Base-by-base conservation (phyloP, 2,113 vertebrate genomes). In the Zootoca vivipara region DNA sequence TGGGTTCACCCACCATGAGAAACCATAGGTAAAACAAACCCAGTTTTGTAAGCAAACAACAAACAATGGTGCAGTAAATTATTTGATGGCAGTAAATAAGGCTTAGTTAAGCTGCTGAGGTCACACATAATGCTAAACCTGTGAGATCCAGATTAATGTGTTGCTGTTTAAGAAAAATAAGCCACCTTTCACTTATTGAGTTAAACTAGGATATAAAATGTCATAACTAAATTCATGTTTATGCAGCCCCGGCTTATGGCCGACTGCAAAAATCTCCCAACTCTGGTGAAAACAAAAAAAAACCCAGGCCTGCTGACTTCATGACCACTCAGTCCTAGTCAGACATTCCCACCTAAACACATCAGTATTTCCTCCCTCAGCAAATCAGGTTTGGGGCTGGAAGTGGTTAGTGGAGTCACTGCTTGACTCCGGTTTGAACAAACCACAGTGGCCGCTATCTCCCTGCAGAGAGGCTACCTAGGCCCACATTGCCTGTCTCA, bases 341-440 rank as follows among this genome's bases (percentile, higher is more conserved):
- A 87, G 78, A 72, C 65, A 72, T 81, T 87, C 67, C 78, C 56
- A 28, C 35, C 26, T 62, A 62, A 56, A 62, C 33, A 72, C 67
- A 81, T 81, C 65, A 87, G 33, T 26, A 28, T 87, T 87, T 80
- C 42, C 42, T 87, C 33, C 65, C 65, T 18, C 40, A 79, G 13
- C 67, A 65, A 87, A 70, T 72, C 77, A 70, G 33, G 40, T 15
- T 46, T 35, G 67, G 42, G n/a, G 33, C 35, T 80, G 65, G 85
- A 87, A 80, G 77, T 78, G 77, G 85, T 87, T 69, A 56, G 28
- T 70, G 65, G 77, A 35, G n/a, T 86, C 77, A 79, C 30, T 26
- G 42, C 46, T 70, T 80, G 67, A 20, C 67, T 72, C 35, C 3
- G 15, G 33, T 15, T 58, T 40, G 62, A 69, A 58, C 15, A 22